Conservation (phyloP, 1,140 invertebrate species). For the Magallana ariakensis region DNA sequence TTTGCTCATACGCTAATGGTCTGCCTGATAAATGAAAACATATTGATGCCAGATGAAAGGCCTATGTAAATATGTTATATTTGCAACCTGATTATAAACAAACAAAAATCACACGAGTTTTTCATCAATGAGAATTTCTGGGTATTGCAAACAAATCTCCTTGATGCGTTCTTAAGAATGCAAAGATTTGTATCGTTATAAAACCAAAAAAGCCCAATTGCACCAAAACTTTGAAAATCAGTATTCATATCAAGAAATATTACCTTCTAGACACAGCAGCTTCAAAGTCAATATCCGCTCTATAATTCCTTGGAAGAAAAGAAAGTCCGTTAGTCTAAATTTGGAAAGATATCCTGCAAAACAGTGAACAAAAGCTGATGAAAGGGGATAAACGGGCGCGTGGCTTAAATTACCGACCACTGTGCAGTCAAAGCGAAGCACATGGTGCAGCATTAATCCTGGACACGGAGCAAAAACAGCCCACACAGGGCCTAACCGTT, state of each 20-base stretch:
- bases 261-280: not conserved
- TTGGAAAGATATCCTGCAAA: conserved; percentile 3
- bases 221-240: too few species aligned
- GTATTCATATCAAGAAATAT: too few species aligned
- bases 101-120: conserved; percentile 24
- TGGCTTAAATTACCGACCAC: conserved; percentile 8
- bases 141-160: not conserved
- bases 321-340: not conserved
- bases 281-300: not conserved
- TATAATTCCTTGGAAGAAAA: not conserved
- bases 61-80: conserved; percentile 31
- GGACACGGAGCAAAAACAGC: conserved; percentile 3
- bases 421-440: conserved; percentile 11
- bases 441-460: conserved; percentile 29
- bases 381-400: not conserved
- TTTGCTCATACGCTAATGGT: conserved; percentile 19
- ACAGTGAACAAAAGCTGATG: conserved; percentile 22
- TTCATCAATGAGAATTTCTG: conserved; percentile 19
- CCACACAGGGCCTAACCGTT: not conserved
- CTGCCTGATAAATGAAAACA: conserved; percentile 19
- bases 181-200: not conserved
- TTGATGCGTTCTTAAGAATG: not conserved
- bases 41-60: conserved; percentile 34
- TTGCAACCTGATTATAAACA: conserved; percentile 25
- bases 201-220: too few species aligned